These are phyloP conservation scores for Melanostigma gelatinosum DNA, from an alignment of 2,113 vertebrate species.

Conservation along the genomic window DNA sequence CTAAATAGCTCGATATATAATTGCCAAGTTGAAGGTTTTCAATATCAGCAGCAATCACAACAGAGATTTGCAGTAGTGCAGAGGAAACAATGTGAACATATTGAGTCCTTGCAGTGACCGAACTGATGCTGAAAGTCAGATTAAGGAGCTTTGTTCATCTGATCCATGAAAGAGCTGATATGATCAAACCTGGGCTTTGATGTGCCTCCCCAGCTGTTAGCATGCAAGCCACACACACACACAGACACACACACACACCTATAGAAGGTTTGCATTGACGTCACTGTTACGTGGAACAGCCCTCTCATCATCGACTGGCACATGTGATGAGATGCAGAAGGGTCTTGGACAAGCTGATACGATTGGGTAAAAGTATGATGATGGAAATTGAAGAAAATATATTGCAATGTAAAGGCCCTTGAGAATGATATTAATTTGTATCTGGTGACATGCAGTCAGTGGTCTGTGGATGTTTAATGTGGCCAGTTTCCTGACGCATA, in stretches of 20 bases:
- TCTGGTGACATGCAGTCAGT: background rate
- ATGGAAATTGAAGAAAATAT: background rate
- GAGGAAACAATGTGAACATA: background rate
- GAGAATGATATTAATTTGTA: background rate
- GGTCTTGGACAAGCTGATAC: background rate
- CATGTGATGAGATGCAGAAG: background rate
- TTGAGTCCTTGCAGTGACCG: background rate
- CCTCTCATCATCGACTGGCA: background rate
- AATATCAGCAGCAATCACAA: too few species aligned
- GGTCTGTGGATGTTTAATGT: background rate
- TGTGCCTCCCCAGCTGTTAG: background rate
- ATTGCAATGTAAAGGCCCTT: background rate
- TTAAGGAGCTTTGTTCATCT: background rate
- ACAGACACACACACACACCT: background rate
- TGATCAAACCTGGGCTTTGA: background rate
- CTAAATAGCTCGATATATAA: background rate
- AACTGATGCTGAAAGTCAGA: background rate
- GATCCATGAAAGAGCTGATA: background rate
- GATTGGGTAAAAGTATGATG: background rate
- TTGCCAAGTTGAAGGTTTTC: too few species aligned
- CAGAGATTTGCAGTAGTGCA: background rate
- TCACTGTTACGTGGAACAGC: background rate
- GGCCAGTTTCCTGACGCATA: background rate
- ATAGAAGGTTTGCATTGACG: background rate
- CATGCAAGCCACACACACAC: background rate